These are phyloP conservation scores for Ophion costatus DNA, from an alignment of 2,888 invertebrate species.

Conservation along the genomic window DNA sequence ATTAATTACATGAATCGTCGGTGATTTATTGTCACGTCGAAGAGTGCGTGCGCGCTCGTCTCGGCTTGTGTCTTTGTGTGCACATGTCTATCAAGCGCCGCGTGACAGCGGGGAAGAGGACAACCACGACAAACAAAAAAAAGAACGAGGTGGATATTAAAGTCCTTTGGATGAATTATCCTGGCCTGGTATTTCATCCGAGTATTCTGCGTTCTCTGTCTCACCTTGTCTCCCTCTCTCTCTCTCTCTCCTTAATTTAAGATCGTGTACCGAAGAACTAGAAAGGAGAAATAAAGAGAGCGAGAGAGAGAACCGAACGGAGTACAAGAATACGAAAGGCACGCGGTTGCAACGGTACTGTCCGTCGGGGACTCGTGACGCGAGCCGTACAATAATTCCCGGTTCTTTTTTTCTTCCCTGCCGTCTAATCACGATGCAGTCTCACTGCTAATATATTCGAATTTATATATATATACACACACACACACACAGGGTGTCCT, in stretches of 20 bases:
- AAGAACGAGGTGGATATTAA: slow-evolving; percentile 36
- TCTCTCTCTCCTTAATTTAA: slow-evolving; percentile 23
- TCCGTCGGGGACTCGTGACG: slow-evolving; percentile 60
- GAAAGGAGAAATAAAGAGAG: slow-evolving; percentile 32
- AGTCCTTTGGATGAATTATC: slow-evolving; percentile 57
- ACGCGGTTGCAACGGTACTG: slow-evolving; percentile 66
- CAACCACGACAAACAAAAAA: slow-evolving; percentile 20
- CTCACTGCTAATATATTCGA: slow-evolving; percentile 52
- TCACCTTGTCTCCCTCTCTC: not conserved
- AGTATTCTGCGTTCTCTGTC: slow-evolving; percentile 30
- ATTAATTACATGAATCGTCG: slow-evolving; percentile 75
- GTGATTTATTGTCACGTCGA: slow-evolving; percentile 74
- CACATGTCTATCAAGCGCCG: not conserved
- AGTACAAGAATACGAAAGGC: slow-evolving; percentile 56
- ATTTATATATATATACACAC: slow-evolving; percentile 46
- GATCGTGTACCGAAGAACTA: slow-evolving; percentile 31
- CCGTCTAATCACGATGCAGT: slow-evolving; percentile 51
- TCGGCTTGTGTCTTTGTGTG: not conserved
- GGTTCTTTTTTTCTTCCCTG: slow-evolving; percentile 50
- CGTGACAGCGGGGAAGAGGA: slow-evolving; percentile 2
- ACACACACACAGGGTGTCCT: not conserved
- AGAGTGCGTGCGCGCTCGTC: slow-evolving; percentile 31
- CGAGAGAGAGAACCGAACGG: slow-evolving; percentile 15
- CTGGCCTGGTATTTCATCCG: slow-evolving; percentile 46
- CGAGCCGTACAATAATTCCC: slow-evolving; percentile 56